phyloP scores from a whole-genome alignment of 2,888 invertebrate genomes.

The Erynnis tages region DNA sequence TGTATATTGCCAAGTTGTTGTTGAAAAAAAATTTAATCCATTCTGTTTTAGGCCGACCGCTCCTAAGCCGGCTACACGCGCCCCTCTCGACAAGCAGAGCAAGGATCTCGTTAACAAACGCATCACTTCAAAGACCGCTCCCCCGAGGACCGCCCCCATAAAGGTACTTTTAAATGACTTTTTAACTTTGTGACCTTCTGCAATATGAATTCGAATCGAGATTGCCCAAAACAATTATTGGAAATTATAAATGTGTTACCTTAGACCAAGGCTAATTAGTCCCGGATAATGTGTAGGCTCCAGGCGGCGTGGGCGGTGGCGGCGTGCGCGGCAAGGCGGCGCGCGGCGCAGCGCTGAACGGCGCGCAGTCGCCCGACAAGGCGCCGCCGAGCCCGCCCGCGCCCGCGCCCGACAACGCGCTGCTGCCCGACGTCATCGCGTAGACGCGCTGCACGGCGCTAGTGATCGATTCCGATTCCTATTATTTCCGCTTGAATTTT shows the following conservation, averaged over 20 bases:
- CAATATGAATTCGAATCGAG: too few species aligned
- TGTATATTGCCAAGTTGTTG: too few species aligned
- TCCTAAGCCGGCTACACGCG: constrained; percentile 46
- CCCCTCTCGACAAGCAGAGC: constrained; percentile 79
- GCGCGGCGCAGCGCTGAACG: constrained; percentile 32
- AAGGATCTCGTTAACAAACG: constrained; percentile 87
- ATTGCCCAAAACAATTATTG: too few species aligned
- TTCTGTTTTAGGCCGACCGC: constrained; percentile 44
- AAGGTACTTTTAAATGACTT: too few species aligned
- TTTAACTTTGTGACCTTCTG: neutral
- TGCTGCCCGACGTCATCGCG: constrained; percentile 76
- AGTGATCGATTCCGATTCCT: constrained; percentile 57
- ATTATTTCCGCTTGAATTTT: constrained; percentile 80
- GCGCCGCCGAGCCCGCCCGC: constrained; percentile 78
- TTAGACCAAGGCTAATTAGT: too few species aligned
- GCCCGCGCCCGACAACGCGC: constrained; percentile 64
- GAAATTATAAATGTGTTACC: too few species aligned
- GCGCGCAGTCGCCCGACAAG: constrained; percentile 57
- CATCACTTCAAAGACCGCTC: constrained; percentile 79
- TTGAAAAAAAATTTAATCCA: too few species aligned
- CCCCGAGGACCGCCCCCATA: constrained; percentile 59
- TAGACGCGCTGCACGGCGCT: constrained; percentile 45
- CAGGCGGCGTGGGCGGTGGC: constrained; percentile 26
- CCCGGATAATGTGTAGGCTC: neutral
- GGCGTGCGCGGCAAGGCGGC: constrained; percentile 20